Evolutionary conservation across 1,140 invertebrate species (phyloP).

Genomic region (Hirudo medicinalis): DNA sequence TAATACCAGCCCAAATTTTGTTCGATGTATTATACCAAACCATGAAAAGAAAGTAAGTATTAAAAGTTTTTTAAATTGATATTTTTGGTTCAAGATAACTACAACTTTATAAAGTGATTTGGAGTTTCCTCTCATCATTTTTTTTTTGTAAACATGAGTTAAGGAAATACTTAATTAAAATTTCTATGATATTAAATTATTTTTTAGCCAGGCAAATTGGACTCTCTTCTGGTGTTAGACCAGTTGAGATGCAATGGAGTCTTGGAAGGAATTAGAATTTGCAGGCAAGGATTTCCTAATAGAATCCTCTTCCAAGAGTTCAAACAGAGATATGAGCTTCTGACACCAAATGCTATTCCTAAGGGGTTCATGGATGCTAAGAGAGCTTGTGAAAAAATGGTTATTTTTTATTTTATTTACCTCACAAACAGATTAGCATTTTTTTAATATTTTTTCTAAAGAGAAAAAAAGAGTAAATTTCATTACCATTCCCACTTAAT

Average conservation of each 20-base stretch:
- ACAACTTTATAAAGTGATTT: too few relatives aligned
- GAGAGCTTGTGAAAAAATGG: conserved; percentile 96
- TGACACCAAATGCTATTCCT: conserved; percentile 94
- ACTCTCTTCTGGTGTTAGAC: conserved; percentile 84
- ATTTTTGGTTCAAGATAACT: too few relatives aligned
- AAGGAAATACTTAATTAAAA: not conserved
- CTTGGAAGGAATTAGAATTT: conserved; percentile 96
- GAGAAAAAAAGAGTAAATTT: too few relatives aligned
- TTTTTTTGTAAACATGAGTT: not conserved
- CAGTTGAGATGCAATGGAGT: conserved; percentile 97
- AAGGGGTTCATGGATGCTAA: conserved; percentile 99
- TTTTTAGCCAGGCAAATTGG: conserved; percentile 80
- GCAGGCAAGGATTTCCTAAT: conserved; percentile 94
- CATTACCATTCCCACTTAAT: too few relatives aligned
- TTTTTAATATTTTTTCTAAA: too few relatives aligned
- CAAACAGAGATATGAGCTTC: conserved; percentile 69
- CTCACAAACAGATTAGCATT: too few relatives aligned
- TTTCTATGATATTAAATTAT: not conserved
- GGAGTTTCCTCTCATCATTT: not conserved
- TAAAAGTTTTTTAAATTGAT: not conserved
- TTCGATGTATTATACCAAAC: conserved; percentile 98
- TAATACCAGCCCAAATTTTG: conserved; percentile 98
- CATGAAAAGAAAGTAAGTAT: conserved; percentile 72
- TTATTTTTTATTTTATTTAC: conserved; percentile 23
- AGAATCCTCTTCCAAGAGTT: conserved; percentile 63